Percentiles rank a stretch among this genome's conserved stretches.
Evolutionary conservation across 2,888 invertebrate genomes (phyloP).

Genomic region (Plemyria rubiginata): DNA sequence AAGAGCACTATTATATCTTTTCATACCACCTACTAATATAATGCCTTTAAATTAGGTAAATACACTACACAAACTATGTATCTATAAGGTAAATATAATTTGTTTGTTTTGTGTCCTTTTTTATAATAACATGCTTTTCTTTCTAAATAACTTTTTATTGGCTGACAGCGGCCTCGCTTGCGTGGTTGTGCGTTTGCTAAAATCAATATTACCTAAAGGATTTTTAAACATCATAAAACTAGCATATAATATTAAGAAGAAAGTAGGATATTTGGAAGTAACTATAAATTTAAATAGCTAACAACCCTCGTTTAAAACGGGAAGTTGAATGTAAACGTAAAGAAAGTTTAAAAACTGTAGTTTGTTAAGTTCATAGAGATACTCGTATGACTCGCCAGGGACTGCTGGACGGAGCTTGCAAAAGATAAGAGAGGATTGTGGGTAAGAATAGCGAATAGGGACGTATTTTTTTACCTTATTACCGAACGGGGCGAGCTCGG

Average conservation of each 20-base stretch:
- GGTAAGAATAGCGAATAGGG: slow-evolving; percentile 19
- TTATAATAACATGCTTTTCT: too few species aligned
- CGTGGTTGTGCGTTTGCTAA: too few species aligned
- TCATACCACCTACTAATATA: too few species aligned
- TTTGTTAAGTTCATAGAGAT: slow-evolving; percentile 29
- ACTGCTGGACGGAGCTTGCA: slow-evolving; percentile 27
- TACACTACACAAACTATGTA: too few species aligned
- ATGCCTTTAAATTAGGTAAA: too few species aligned
- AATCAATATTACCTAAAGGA: too few species aligned
- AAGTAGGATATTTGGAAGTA: too few species aligned
- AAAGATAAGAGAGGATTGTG: slow-evolving; percentile 29
- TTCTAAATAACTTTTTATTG: not conserved
- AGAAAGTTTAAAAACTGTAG: slow-evolving; percentile 33
- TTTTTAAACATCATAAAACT: too few species aligned
- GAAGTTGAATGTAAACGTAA: slow-evolving; percentile 29
- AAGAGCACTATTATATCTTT: too few species aligned
- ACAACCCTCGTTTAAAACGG: slow-evolving; percentile 20
- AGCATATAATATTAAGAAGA: too few species aligned
- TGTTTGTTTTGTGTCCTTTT: not conserved
- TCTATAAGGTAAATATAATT: too few species aligned
- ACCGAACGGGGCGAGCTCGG: slow-evolving; percentile 12
- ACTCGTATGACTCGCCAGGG: slow-evolving; percentile 29
- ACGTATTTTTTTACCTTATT: slow-evolving; percentile 32
- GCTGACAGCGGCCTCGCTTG: too few species aligned
- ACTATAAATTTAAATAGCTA: slow-evolving; percentile 13